Percentiles rank a stretch among this genome's conserved stretches.
phyloP scores from a whole-genome alignment of 2,888 invertebrate species.

The Syrphus vitripennis region DNA sequence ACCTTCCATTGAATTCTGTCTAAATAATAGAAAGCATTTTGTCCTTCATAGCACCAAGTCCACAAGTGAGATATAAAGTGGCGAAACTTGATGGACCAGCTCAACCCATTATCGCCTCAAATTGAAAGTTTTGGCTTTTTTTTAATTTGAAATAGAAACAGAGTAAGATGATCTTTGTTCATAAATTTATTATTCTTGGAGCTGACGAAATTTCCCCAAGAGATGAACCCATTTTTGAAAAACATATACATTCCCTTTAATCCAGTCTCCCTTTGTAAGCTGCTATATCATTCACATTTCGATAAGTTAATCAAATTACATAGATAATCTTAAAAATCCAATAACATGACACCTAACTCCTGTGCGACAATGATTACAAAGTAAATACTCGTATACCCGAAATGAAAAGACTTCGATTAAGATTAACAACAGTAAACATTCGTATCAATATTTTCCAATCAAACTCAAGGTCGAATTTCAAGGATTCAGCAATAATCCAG shows the following conservation, averaged over 20 bases:
- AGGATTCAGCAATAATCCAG: slow-evolving; percentile 41
- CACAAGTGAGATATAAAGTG: no score
- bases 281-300: background rate
- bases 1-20: no score
- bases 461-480: slow-evolving; percentile 54
- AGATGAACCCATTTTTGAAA: background rate
- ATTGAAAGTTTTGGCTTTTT: no score
- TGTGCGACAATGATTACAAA: slow-evolving; percentile 20
- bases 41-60: no score
- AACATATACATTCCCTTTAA: background rate
- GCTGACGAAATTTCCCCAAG: background rate
- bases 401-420: slow-evolving; percentile 38
- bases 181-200: background rate
- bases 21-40: no score
- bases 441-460: slow-evolving; percentile 67
- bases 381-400: slow-evolving; percentile 13
- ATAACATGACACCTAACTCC: slow-evolving; percentile 54
- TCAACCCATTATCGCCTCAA: no score
- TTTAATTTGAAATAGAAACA: no score
- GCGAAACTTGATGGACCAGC: no score
- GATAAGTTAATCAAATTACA: slow-evolving; percentile 56
- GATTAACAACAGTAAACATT: slow-evolving; percentile 66
- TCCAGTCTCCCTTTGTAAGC: no score
- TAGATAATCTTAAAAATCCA: slow-evolving; percentile 60
- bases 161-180: no score